Conservation (phyloP, 2,888 invertebrate genomes). For the Tiliacea citrago region DNA sequence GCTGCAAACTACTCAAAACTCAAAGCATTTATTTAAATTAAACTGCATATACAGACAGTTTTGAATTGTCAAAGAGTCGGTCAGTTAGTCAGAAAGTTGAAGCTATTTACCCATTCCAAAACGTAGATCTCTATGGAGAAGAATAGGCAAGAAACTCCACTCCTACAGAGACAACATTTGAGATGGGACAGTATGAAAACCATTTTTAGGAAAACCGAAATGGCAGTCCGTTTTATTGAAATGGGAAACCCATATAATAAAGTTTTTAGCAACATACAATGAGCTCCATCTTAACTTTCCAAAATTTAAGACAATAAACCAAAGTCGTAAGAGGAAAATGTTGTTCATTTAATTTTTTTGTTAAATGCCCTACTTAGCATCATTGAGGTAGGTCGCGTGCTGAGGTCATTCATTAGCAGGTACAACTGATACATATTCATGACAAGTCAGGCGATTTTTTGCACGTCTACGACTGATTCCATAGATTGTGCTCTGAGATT, state of each 20-base stretch:
- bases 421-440: slow-evolving; percentile 43
- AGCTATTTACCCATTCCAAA: no score
- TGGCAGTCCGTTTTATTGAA: not conserved
- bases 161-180: not conserved
- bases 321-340: not conserved
- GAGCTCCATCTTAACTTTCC: not conserved
- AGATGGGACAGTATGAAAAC: not conserved
- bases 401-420: slow-evolving; percentile 39
- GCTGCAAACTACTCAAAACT: no score
- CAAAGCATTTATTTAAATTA: no score
- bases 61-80: no score
- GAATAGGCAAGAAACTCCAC: no score
- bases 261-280: not conserved
- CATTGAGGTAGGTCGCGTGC: slow-evolving; percentile 50
- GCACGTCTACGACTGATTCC: slow-evolving; percentile 28
- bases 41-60: no score
- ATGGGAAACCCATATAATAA: no score
- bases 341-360: not conserved
- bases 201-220: not conserved
- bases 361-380: not conserved
- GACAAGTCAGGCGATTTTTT: slow-evolving; percentile 26
- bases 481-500: slow-evolving; percentile 25
- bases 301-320: not conserved
- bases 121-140: no score
- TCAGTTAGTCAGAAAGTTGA: no score